These are phyloP conservation scores for Tapera naevia DNA, from an alignment of 2,797 vertebrate genomes.

Conservation along the genomic window DNA sequence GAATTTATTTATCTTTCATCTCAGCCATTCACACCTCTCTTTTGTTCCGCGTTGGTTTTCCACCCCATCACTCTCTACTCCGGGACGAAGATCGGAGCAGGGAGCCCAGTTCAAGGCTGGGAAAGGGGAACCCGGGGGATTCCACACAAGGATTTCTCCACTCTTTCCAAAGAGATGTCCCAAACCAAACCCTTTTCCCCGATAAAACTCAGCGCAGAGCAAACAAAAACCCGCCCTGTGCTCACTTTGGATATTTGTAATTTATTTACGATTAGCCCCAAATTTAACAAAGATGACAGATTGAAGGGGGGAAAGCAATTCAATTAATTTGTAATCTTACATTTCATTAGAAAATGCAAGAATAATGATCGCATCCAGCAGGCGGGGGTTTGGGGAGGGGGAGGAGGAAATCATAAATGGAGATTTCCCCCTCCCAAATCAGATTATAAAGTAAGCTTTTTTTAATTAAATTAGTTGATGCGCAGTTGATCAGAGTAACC, in stretches of 20 bases:
- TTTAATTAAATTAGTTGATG: slow-evolving; percentile 33
- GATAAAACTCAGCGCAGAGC: neutral
- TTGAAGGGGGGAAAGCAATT: neutral
- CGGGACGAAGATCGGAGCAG: no score
- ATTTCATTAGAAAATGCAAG: slow-evolving; percentile 63
- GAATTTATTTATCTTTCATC: neutral
- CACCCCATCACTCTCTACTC: no score
- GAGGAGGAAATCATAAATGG: neutral
- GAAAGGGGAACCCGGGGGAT: neutral
- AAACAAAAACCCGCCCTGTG: neutral
- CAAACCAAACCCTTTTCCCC: neutral
- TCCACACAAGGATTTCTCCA: neutral
- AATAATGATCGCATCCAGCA: slow-evolving; percentile 6
- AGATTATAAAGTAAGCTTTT: slow-evolving; percentile 56
- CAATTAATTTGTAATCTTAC: slow-evolving; percentile 57
- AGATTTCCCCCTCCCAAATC: neutral
- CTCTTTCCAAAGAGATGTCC: neutral
- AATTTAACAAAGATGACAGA: slow-evolving; percentile 36
- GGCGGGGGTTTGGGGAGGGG: accelerated
- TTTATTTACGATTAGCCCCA: slow-evolving; percentile 27
- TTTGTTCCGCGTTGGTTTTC: neutral
- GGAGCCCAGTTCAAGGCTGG: no score
- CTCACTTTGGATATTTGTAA: neutral
- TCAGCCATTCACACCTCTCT: neutral
- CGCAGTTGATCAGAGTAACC: neutral